phyloP scores from a whole-genome alignment of 2,888 invertebrate genomes.

The Stegophylla sp. region DNA sequence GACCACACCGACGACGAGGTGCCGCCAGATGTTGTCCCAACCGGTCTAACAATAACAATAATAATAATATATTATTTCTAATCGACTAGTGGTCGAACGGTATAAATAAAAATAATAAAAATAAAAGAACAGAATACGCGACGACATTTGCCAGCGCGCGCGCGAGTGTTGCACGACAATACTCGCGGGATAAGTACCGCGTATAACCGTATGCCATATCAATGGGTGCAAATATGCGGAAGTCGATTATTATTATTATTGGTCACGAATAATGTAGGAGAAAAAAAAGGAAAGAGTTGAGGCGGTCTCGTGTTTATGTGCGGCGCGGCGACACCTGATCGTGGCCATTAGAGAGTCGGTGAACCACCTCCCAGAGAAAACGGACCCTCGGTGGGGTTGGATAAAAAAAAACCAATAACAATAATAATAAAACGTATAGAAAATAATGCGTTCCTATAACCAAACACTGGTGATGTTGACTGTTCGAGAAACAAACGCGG shows the following conservation, averaged over 20 bases:
- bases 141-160: too few species aligned
- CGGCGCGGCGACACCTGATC: slow-evolving; percentile 46
- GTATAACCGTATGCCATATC: not conserved
- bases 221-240: slow-evolving; percentile 57
- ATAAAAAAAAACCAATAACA: slow-evolving; percentile 53
- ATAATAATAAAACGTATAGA: slow-evolving; percentile 57
- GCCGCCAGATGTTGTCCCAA: slow-evolving; percentile 26
- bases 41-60: slow-evolving; percentile 6
- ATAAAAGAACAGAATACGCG: too few species aligned
- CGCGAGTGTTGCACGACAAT: slow-evolving; percentile 13
- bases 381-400: not conserved
- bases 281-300: slow-evolving; percentile 44
- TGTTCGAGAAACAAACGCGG: slow-evolving; percentile 41
- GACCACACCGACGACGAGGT: too few species aligned
- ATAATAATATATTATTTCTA: slow-evolving; percentile 37
- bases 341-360: slow-evolving; percentile 30
- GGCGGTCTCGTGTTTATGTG: slow-evolving; percentile 17
- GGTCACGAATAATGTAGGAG: not conserved
- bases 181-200: too few species aligned
- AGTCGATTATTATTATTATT: slow-evolving; percentile 47
- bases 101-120: too few species aligned
- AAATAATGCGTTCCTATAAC: slow-evolving; percentile 37
- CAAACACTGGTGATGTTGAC: too few species aligned
- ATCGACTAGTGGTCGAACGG: slow-evolving; percentile 31
- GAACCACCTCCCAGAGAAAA: slow-evolving; percentile 12